Evolutionary conservation across 2,888 invertebrate species (phyloP).

Genomic region (Cephus runcator): DNA sequence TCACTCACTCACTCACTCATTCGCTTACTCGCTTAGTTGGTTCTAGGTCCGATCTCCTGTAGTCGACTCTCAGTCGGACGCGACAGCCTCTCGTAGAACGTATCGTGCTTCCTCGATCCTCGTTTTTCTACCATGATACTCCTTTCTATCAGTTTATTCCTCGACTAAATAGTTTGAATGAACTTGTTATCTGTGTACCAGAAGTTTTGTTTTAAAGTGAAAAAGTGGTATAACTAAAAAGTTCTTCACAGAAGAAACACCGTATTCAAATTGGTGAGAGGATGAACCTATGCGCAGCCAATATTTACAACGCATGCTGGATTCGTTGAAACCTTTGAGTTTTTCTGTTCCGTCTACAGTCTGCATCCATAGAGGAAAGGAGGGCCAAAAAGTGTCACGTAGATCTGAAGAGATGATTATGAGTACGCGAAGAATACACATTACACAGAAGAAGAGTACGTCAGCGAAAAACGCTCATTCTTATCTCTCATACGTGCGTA

Average conservation of each 20-base stretch:
- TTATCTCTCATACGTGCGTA: not conserved
- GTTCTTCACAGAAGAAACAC: not conserved
- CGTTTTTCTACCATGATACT: not conserved
- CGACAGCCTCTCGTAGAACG: not conserved
- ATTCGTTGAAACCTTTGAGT: not conserved
- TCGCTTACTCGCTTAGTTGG: conserved; percentile 21
- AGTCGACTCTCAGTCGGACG: conserved; percentile 1
- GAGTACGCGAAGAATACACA: not conserved
- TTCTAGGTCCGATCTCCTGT: conserved; percentile 7
- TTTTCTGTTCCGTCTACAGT: not conserved
- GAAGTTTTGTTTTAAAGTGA: not conserved
- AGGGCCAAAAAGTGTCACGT: not conserved
- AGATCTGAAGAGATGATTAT: not conserved
- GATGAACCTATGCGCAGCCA: not conserved
- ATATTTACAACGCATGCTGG: not conserved
- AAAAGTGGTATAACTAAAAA: not conserved
- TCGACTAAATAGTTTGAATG: not conserved
- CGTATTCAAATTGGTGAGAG: not conserved
- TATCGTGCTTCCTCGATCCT: not conserved
- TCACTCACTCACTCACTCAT: conserved; percentile 25
- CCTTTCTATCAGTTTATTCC: not conserved
- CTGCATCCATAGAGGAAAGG: not conserved
- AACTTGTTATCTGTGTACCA: no score
- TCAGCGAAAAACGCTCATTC: not conserved
- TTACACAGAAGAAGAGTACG: not conserved